These are phyloP conservation scores for Helicoverpa armigera DNA, from an alignment of 1,140 invertebrate genomes.

Conservation along the genomic window DNA sequence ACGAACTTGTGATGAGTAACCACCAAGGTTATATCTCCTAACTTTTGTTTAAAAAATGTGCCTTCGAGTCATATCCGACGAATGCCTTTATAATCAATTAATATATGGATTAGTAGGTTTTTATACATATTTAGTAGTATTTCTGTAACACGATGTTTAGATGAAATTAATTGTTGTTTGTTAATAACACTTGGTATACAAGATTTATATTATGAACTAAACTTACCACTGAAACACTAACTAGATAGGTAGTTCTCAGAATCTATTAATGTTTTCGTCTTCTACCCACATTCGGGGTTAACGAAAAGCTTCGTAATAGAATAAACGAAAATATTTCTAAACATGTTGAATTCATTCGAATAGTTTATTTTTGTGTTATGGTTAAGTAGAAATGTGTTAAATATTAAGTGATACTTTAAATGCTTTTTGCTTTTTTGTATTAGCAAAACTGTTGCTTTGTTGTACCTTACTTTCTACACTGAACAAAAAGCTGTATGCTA, in stretches of 20 bases:
- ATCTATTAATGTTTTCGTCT: conserved; percentile 38
- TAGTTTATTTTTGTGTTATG: conserved; percentile 83
- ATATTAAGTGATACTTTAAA: conserved; percentile 75
- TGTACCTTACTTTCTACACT: conserved; percentile 31
- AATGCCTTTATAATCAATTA: conserved; percentile 69
- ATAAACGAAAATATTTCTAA: conserved; percentile 60
- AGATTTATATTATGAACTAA: conserved; percentile 45
- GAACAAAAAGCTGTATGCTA: conserved; percentile 14
- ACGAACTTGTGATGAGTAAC: conserved; percentile 51
- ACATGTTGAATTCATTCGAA: conserved; percentile 81
- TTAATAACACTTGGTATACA: conserved; percentile 49
- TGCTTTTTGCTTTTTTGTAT: conserved; percentile 68
- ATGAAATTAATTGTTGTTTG: conserved; percentile 54
- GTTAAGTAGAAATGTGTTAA: conserved; percentile 70
- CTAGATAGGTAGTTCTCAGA: conserved; percentile 46
- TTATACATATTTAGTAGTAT: conserved; percentile 68
- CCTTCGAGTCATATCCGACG: conserved; percentile 83
- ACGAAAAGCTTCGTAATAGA: conserved; percentile 25
- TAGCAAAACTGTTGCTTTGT: conserved; percentile 61
- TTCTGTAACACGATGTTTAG: conserved; percentile 58
- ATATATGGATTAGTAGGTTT: conserved; percentile 71
- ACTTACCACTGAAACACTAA: conserved; percentile 41
- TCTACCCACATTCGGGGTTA: neutral
- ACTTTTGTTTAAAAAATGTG: conserved; percentile 75
- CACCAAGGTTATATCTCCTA: conserved; percentile 42